Base-by-base conservation (phyloP, 1,140 invertebrate species). In the Drosophila tani region DNA sequence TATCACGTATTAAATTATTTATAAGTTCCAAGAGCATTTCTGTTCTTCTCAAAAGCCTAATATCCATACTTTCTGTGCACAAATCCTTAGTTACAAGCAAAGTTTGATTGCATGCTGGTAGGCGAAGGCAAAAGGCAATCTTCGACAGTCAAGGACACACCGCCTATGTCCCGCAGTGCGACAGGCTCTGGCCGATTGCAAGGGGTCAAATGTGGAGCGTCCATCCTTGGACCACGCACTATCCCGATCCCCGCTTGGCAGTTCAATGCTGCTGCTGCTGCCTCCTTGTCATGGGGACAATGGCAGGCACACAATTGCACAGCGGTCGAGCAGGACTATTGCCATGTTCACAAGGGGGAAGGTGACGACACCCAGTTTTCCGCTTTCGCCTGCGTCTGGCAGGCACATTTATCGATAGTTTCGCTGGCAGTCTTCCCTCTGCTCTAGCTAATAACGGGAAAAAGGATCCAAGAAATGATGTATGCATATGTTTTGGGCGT, bases 341-440 rank as follows among this genome's bases (percentile, higher is more conserved):
- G 63, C 65, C 58, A 74, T 74, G 74, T 38, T 67, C 45, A 41
- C 9, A 63, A 60, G 46, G 57, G 46, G 60, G 19, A 21, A 11
- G 8, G 8, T 0, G 8, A 14, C 53, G 9, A 38, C 40, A 35
- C 15, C 14, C 17, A 19, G 6, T 27, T 51, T 62, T 3, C 19
- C 67, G n/a, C n/a, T 45, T 56, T 45, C 43, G 21, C 50, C 32
- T 24, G 47, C 14, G 56, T 66, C 46, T 75, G 75, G 66, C 50
- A 62, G 43, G 53, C 74, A 59, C 46, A 65, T 75, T 79, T 84
- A 81, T 77, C 63, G 73, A 84, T 84, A 84, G 71, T 66, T 84
- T 35, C 32, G 27, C 15, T 35, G 27, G 15, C 40, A 7, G 40
- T 50, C 41, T 38, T 29, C 24, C 19, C 27, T 35, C 43, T 50